Evolutionary conservation across 2,888 invertebrate species (phyloP).

Genomic region (Chromoteleia sp.): DNA sequence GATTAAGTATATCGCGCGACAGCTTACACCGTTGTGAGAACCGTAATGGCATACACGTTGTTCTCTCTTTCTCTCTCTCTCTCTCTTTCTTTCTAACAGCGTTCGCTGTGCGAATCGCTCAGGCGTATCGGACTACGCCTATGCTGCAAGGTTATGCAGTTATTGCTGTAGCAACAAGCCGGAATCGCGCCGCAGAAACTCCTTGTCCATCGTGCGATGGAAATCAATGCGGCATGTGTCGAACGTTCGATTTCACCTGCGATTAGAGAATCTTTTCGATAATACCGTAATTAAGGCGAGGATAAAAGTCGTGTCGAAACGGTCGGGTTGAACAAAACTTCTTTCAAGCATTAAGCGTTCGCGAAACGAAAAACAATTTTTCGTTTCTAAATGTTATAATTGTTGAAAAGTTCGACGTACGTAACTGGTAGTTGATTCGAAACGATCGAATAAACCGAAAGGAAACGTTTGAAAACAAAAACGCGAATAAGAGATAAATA

Average conservation of each 20-base stretch:
- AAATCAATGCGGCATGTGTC: conserved; percentile 73
- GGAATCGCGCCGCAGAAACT: conserved; percentile 71
- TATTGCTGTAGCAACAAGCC: conserved; percentile 69
- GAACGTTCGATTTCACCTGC: conserved; percentile 65
- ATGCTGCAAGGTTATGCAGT: conserved; percentile 76
- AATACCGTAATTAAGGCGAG: conserved; percentile 42
- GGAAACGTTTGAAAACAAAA: too few relatives aligned
- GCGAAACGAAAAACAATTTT: neutral
- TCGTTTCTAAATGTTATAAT: too few relatives aligned
- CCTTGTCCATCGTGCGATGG: conserved; percentile 66
- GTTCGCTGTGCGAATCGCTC: conserved; percentile 72
- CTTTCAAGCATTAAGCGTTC: neutral
- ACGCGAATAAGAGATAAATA: too few relatives aligned
- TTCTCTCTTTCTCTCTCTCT: conserved; percentile 32
- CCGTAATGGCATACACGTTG: conserved; percentile 71
- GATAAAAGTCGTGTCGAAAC: conserved; percentile 18
- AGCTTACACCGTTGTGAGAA: conserved; percentile 70
- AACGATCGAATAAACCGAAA: too few relatives aligned
- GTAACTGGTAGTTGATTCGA: too few relatives aligned
- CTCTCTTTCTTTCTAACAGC: conserved; percentile 45
- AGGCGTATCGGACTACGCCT: conserved; percentile 79
- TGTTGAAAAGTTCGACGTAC: too few relatives aligned
- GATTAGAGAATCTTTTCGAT: conserved; percentile 60
- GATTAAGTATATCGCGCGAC: conserved; percentile 70
- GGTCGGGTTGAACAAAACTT: neutral